Base-by-base conservation (phyloP, 2,797 vertebrate species). In the Gobionotothen gibberifrons region DNA sequence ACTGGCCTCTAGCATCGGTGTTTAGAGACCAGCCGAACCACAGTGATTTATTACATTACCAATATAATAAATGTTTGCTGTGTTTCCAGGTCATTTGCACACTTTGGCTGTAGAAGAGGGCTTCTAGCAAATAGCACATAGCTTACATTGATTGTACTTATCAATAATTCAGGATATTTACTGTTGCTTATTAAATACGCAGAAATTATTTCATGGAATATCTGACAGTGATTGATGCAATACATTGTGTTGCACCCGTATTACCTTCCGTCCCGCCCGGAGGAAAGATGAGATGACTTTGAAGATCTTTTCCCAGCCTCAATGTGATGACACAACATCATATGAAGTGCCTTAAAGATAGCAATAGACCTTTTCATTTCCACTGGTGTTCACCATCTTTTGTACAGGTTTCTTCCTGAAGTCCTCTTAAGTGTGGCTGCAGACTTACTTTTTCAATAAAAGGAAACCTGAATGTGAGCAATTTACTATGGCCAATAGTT, bases 141-240 rank as follows among this genome's bases (percentile, higher is more conserved):
- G 46, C 58, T 64, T 40, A 40, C 39, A 88, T 74, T 82, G 71
- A 85, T 80, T 69, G 58, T n/a, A 58, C 46, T 16, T 81, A 72
- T 83, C 80, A 82, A 60, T 70, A 83, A 76, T 73, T 68, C 85
- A 78, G 29, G 51, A 57, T 12, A 52, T 84, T 74, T 51, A 49
- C 60, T 22, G 39, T 53, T 69, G 29, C 75, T 81, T 74, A 75
- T 80, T 84, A 84, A 83, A 83, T 68, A 66, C 32, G 68, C 73
- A 51, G 64, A 74, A 82, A 81, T 76, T 17, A 72, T 47, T 72
- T 77, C 52, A 65, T 67, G 7, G 74, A 71, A 72, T 76, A 65
- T 79, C 61, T 78, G 80, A 86, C 83, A 76, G 78, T 81, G 76
- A 86, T 84, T 69, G 78, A 90, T 89, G 54, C 48, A 69, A 32